Evolutionary conservation across 2,888 invertebrate species (phyloP), one percentile per base, ranked within the genome.

Genomic region (Rhagonycha fulva): DNA sequence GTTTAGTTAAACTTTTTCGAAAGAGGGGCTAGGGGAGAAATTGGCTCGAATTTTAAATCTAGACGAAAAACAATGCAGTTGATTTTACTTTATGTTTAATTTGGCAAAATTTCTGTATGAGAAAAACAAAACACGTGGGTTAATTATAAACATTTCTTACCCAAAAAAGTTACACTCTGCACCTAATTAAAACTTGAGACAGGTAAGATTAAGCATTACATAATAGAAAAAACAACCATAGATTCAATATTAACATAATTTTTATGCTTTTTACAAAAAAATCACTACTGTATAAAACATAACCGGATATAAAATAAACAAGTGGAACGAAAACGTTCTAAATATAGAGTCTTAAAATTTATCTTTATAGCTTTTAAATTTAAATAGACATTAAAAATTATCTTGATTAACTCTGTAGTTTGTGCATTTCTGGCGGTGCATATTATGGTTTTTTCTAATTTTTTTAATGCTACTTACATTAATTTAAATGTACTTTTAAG

Each of bases 301-400:
- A 70, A 70, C 70, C 60, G 70, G 70, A 70, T 70, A 61, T 26
- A 70, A 26, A 61, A 61, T 14, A 70, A 70, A 23, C 14, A 14
- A 24, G 24, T 61, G 70, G 70, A 70, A 70, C 70, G 62, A 47
- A 70, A 68, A 24, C 23, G 19, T 24, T 66, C 26, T 66, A n/a
- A 62, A 62, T 23, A 66, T 24, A 66, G 19, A 66, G 24, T 24
- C 63, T 66, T 66, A 24, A 23, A 66, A 66, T 24, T 14, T 66
- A 66, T 66, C 63, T 66, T 66, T 66, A 47, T 47, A 47, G 47
- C 47, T 47, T 47, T 47, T 47, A 47, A 47, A 47, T 47, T 47
- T 47, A 47, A 47, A 47, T 47, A 47, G 47, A 47, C 47, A 47
- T 47, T 47, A 47, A 47, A 47, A 47, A 47, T 47, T 47, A 47